These are phyloP conservation scores for Rhizomys pruinosus DNA, from an alignment of 2,113 vertebrate genomes.

Conservation along the genomic window DNA sequence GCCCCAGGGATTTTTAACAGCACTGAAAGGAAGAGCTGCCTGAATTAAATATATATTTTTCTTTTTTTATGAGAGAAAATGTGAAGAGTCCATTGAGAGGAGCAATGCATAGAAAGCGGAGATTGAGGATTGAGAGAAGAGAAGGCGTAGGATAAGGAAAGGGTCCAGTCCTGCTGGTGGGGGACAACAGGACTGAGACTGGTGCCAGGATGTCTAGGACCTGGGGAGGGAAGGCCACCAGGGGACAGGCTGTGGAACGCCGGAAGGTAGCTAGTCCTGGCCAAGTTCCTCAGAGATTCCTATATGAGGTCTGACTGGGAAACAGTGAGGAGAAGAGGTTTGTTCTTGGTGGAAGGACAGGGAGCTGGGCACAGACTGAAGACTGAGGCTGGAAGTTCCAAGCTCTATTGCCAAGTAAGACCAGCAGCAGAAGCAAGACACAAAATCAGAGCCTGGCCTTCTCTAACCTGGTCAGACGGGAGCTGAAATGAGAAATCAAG, in stretches of 20 bases:
- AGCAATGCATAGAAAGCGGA: background rate
- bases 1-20: background rate
- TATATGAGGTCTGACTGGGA: background rate
- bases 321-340: background rate
- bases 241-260: fast-evolving
- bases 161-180: too few relatives aligned
- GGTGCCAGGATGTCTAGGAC: background rate
- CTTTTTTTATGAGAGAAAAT: background rate
- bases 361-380: background rate
- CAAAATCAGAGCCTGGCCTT: background rate
- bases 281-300: background rate
- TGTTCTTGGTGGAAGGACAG: background rate
- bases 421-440: background rate
- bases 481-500: background rate
- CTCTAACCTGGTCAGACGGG: background rate
- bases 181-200: background rate
- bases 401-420: background rate
- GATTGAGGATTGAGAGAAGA: too few relatives aligned
- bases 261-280: too few relatives aligned
- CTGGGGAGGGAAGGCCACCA: background rate
- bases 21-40: background rate
- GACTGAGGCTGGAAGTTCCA: background rate
- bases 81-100: background rate
- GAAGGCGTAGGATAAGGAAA: fast-evolving
- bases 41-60: background rate